A percentile compares a stretch with the other conserved stretches of the same genome.
Evolutionary conservation across 2,797 vertebrate species (phyloP).

Genomic region (Buphagus erythrorhynchus): DNA sequence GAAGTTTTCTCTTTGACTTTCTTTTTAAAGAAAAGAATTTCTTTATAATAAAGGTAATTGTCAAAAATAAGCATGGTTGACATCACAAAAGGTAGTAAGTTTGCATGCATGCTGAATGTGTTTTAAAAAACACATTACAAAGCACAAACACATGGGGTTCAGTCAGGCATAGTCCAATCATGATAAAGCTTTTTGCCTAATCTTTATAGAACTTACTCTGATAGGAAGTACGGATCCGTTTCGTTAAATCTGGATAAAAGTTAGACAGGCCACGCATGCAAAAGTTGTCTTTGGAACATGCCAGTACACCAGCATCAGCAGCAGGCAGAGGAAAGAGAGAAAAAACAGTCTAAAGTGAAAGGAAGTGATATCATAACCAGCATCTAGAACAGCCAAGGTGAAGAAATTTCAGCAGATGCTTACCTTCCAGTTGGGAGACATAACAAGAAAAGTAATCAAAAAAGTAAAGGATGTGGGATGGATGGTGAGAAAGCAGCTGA

Average conservation of each 20-base stretch:
- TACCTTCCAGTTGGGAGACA: constrained; percentile 66
- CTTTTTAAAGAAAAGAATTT: constrained; percentile 1
- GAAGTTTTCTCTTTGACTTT: not conserved
- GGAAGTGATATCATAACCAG: constrained; percentile 83
- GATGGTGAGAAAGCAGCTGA: constrained; percentile 72
- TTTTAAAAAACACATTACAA: constrained; percentile 77
- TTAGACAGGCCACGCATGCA: constrained; percentile 99
- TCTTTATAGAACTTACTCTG: constrained; percentile 93
- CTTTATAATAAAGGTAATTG: constrained; percentile 2
- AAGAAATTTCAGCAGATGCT: constrained; percentile 75
- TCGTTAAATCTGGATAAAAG: constrained; percentile 99
- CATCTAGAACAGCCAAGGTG: constrained; percentile 79
- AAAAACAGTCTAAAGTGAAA: constrained; percentile 91
- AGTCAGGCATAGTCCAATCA: constrained; percentile 64
- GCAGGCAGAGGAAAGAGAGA: constrained; percentile 85
- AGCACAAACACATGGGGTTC: constrained; percentile 64
- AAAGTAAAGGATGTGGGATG: constrained; percentile 70
- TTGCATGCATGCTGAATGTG: constrained; percentile 81
- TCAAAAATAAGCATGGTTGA: constrained; percentile 56
- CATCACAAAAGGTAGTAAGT: constrained; percentile 48
- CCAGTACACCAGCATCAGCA: constrained; percentile 91
- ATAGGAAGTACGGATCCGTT: constrained; percentile 99
- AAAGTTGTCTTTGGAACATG: constrained; percentile 98
- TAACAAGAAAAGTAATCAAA: constrained; percentile 64
- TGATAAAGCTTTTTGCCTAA: constrained; percentile 72